Evolutionary conservation across 2,888 invertebrate genomes (phyloP).

Genomic region (Troilus luridus): DNA sequence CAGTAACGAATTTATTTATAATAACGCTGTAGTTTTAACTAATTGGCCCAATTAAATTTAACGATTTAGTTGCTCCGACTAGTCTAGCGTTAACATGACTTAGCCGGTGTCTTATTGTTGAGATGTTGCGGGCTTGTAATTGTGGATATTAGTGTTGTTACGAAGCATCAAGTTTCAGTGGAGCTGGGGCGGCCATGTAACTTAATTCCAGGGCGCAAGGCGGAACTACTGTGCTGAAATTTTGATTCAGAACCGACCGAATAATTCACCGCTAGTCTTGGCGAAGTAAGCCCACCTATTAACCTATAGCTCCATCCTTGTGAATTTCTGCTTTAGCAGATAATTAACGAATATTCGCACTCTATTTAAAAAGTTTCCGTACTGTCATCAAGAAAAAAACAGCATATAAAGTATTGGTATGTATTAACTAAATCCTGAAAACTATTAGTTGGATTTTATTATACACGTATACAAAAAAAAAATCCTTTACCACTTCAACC

Average conservation of each 20-base stretch:
- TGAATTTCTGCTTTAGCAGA: background rate
- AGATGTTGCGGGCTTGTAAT: background rate
- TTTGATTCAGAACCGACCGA: background rate
- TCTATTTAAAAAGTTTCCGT: background rate
- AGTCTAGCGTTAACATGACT: background rate
- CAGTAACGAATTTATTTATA: background rate
- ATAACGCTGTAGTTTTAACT: background rate
- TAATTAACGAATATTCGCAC: background rate
- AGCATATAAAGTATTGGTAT: background rate
- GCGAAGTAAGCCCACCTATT: background rate
- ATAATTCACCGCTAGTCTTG: background rate
- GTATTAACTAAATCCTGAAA: too few species aligned
- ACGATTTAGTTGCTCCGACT: background rate
- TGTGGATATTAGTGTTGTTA: slow-evolving; percentile 14
- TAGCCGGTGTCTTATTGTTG: background rate
- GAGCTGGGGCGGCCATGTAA: background rate
- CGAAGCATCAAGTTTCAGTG: background rate
- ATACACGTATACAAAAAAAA: too few species aligned
- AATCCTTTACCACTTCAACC: too few species aligned
- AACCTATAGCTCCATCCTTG: background rate
- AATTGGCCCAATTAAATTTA: slow-evolving; percentile 10
- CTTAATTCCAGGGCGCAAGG: background rate
- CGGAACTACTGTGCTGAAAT: background rate
- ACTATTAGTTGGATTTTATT: too few species aligned
- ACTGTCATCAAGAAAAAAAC: background rate